Base-by-base conservation (phyloP, 2,113 vertebrate species). In the Empidonax alnorum region DNA sequence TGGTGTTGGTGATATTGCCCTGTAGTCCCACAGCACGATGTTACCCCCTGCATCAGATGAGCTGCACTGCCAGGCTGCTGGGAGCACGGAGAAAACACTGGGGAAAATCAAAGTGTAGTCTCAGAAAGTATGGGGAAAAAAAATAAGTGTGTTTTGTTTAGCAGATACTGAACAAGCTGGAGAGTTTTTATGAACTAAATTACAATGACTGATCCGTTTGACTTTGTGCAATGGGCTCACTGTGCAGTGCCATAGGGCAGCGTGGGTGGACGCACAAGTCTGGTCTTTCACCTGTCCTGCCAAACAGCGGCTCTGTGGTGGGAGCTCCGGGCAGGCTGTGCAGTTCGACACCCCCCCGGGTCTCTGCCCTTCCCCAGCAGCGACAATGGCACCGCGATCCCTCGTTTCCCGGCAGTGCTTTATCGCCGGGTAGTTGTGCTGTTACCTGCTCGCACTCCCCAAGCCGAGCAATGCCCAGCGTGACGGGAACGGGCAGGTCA, bases 11-110 rank as follows among this genome's bases (percentile, higher is more conserved):
- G 11, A 6, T 3, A 8, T 0, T 6, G 20, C 71, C 61, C 52
- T n/a, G 82, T 6, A 27, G 62, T 61, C 62, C 71, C 79, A 23
- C 28, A 4, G 82, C 82, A 11, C 6, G 3, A 2, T 8, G 33
- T 2, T 7, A 41, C 67, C 5, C 2, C 1, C 12, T 2, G 0
- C 65, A 52, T 14, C 55, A 3, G 35, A 1, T 1, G 2, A 5
- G 14, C 49, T 27, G 49, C 27, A 2, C 53, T 1, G 74, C 65
- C 2, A 56, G 27, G 5, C 63, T 1, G 78, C 69, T 3, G 62
- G 27, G 5, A 35, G 7, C 24, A 6, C 31, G 1, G 33, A 18
- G 73, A 27, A 39, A 63, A 50, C 35, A 49, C 10, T 1, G 4
- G 24, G 8, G 2, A 14, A 33, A 68, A 71, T 14, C 52, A 71